These are phyloP conservation scores for Noctilio leporinus DNA, from an alignment of 2,113 vertebrate genomes.

Conservation along the genomic window DNA sequence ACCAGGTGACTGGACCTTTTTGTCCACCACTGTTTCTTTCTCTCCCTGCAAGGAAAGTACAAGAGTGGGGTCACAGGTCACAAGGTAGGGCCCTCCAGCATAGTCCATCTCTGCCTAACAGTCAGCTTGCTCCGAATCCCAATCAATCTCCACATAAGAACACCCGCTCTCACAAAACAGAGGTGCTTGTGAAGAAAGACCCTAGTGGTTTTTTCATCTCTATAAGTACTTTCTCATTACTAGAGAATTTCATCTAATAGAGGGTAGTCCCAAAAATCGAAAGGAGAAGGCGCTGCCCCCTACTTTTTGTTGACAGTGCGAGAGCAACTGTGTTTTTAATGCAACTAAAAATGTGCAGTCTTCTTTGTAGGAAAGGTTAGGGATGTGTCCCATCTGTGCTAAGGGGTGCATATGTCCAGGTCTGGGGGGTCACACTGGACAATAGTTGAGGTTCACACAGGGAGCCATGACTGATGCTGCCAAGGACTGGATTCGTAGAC, in stretches of 20 bases:
- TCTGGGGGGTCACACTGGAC: neutral
- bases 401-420: accelerated
- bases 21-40: neutral
- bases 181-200: neutral
- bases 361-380: neutral
- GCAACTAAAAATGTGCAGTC: neutral
- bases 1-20: neutral
- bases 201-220: neutral
- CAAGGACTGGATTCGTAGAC: neutral
- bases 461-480: neutral
- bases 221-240: neutral
- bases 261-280: neutral
- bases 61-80: neutral
- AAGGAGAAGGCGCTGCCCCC: neutral
- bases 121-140: neutral
- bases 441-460: neutral
- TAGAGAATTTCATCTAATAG: neutral
- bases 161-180: neutral
- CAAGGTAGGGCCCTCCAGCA: neutral
- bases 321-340: neutral
- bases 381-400: neutral
- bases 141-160: neutral
- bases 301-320: neutral
- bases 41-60: neutral
- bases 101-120: neutral